Evolutionary conservation across 2,113 vertebrate species (phyloP).

Genomic region (Tautogolabrus adspersus): DNA sequence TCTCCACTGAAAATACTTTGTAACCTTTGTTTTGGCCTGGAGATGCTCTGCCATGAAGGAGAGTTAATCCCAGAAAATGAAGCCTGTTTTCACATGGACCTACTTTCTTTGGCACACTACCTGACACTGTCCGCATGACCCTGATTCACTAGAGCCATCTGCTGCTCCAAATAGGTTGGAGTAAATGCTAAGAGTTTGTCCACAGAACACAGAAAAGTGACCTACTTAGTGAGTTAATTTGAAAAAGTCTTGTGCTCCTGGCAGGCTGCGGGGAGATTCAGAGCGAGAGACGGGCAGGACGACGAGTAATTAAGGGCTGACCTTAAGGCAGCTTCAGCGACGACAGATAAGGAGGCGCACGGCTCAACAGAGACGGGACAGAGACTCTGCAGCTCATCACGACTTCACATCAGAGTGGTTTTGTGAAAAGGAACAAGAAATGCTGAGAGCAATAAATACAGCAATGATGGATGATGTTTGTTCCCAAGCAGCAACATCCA

Average conservation of each 20-base stretch:
- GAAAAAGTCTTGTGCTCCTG: conserved; percentile 24
- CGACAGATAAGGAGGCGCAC: conserved; percentile 39
- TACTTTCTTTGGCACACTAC: conserved; percentile 16
- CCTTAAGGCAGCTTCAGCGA: conserved; percentile 46
- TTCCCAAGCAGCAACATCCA: too few relatives aligned
- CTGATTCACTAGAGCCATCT: conserved; percentile 47
- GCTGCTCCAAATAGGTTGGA: conserved; percentile 29
- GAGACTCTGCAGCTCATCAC: conserved; percentile 11
- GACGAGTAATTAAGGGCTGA: conserved; percentile 66
- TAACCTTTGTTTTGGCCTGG: too few relatives aligned
- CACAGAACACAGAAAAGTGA: conserved; percentile 13
- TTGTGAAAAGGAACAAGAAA: not conserved
- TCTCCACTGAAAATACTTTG: too few relatives aligned
- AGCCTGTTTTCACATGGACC: not conserved
- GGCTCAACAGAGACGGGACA: conserved; percentile 6
- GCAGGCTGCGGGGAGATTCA: conserved; percentile 29
- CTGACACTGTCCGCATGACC: conserved; percentile 1
- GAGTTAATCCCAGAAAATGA: not conserved
- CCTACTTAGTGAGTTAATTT: conserved; percentile 28
- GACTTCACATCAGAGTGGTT: not conserved
- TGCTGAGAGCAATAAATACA: not conserved
- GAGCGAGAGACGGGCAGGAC: conserved; percentile 56
- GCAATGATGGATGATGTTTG: not conserved
- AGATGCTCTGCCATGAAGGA: not conserved
- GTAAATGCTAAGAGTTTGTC: conserved; percentile 28